These are phyloP conservation scores for Champsocephalus esox DNA, from an alignment of 2,797 vertebrate species.

Conservation along the genomic window DNA sequence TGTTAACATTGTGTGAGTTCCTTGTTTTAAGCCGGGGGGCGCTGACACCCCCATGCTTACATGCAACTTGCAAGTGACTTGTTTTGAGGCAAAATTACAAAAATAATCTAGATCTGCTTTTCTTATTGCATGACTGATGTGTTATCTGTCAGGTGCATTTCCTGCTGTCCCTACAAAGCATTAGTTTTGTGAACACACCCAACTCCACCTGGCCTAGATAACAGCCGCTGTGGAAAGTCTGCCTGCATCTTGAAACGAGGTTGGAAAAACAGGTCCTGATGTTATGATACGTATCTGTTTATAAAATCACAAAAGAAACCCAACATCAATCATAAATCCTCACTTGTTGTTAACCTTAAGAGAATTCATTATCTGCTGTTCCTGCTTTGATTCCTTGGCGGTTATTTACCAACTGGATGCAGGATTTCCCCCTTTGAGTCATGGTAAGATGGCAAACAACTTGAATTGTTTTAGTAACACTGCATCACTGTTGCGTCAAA, in stretches of 20 bases:
- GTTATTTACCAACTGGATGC: too few species aligned
- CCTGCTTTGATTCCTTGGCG: too few species aligned
- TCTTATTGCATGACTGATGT: not conserved
- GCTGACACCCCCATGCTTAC: not conserved
- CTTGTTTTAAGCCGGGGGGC: not conserved
- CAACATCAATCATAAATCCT: too few species aligned
- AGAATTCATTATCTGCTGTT: too few species aligned
- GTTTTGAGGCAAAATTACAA: not conserved
- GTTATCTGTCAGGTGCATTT: slow-evolving; percentile 12
- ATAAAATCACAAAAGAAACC: not conserved
- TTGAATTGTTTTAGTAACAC: not conserved
- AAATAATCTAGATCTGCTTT: not conserved
- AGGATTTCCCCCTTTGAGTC: not conserved
- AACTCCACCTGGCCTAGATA: not conserved
- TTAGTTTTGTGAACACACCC: slow-evolving; percentile 26
- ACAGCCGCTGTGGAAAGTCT: slow-evolving; percentile 16
- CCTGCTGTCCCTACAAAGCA: not conserved
- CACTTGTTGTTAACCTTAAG: too few species aligned
- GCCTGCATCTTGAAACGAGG: slow-evolving; percentile 8
- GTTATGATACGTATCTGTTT: not conserved
- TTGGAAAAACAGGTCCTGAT: not conserved
- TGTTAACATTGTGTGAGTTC: not conserved
- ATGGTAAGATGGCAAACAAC: not conserved
- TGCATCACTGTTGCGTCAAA: not conserved
- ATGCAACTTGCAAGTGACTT: not conserved